phyloP scores from a whole-genome alignment of 53 echinoderm and acorn worm genomes.

The Apostichopus leukothele region DNA sequence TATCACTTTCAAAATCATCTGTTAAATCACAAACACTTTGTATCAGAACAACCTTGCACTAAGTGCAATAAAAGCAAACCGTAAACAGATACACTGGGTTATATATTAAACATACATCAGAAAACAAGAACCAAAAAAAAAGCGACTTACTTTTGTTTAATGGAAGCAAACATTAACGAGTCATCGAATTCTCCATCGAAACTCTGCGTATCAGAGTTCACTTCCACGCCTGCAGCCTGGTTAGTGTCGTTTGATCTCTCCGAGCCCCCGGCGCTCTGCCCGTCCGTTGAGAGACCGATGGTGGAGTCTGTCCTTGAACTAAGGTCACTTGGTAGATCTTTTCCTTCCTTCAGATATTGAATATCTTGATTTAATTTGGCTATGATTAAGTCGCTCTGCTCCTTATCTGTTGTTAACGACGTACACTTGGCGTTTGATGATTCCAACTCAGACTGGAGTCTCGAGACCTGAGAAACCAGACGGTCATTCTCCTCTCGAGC shows the following conservation, averaged over 20 bases:
- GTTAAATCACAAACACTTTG: too few relatives aligned
- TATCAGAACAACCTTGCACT: too few relatives aligned
- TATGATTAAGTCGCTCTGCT: conserved; percentile 69
- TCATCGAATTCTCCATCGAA: conserved; percentile 99
- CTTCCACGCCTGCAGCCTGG: conserved; percentile 33
- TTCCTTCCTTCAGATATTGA: conserved; percentile 48
- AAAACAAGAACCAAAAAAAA: too few relatives aligned
- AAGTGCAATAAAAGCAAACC: too few relatives aligned
- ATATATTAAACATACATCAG: too few relatives aligned
- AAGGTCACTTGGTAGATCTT: conserved; percentile 26
- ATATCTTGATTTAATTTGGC: conserved; percentile 65
- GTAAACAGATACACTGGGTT: too few relatives aligned
- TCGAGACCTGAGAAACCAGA: conserved; percentile 61
- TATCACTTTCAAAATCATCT: too few relatives aligned
- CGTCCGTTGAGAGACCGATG: conserved; percentile 2
- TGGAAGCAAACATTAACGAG: conserved; percentile 88
- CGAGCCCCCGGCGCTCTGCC: background rate
- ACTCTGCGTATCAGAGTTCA: conserved; percentile 81
- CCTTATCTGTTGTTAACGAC: conserved; percentile 70
- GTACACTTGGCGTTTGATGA: conserved; percentile 62
- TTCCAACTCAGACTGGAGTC: conserved; percentile 65
- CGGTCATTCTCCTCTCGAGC: conserved; percentile 71
- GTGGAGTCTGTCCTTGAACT: conserved; percentile 26
- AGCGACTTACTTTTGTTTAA: conserved; percentile 70
- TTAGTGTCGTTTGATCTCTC: background rate